These are phyloP conservation scores for Luffia ferchaultella DNA, from an alignment of 2,888 invertebrate genomes.

Conservation along the genomic window DNA sequence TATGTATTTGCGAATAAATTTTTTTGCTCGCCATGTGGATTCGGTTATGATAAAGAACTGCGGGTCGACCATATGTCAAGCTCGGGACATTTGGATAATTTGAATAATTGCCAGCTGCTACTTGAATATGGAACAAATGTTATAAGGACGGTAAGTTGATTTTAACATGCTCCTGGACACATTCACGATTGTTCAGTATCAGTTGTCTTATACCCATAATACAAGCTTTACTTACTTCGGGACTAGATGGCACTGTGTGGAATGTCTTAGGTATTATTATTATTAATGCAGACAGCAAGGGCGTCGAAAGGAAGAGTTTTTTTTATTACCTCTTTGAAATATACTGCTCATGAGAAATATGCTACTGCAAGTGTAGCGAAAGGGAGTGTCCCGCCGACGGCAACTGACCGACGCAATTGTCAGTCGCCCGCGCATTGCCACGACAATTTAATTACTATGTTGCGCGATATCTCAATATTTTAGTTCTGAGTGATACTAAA, in stretches of 20 bases:
- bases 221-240: too few species aligned
- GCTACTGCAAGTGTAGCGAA: too few species aligned
- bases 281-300: background rate
- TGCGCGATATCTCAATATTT: too few species aligned
- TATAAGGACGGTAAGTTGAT: background rate
- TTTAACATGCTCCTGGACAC: background rate
- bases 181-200: background rate
- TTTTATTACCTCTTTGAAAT: background rate
- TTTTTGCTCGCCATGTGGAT: background rate
- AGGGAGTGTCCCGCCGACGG: too few species aligned
- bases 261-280: too few species aligned
- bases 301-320: background rate
- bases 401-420: too few species aligned
- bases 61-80: background rate
- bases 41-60: background rate
- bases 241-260: too few species aligned
- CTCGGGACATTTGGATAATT: background rate
- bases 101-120: background rate
- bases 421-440: too few species aligned
- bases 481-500: too few species aligned
- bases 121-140: background rate
- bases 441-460: too few species aligned
- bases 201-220: too few species aligned
- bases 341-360: too few species aligned
- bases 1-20: background rate